Percentiles rank a stretch among this genome's conserved stretches.
Conservation (phyloP, 2,888 invertebrate genomes). For the Mythimna lalbum region DNA sequence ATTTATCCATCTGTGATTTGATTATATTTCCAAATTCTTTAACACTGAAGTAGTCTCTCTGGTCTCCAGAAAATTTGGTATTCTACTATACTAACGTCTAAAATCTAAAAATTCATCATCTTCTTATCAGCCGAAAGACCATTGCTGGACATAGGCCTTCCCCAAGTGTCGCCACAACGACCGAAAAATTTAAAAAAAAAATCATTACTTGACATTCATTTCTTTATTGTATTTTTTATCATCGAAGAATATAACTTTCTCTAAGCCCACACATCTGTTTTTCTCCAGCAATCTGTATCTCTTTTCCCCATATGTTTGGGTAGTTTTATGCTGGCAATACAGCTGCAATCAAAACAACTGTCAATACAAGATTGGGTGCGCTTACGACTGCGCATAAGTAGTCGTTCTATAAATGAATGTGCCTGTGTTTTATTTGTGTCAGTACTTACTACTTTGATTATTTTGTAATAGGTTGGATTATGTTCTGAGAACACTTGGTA, state of each 20-base stretch:
- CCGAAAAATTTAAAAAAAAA: too few relatives aligned
- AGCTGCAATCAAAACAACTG: constrained; percentile 61
- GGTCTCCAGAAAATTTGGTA: background rate
- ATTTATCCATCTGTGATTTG: too few relatives aligned
- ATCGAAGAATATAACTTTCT: too few relatives aligned
- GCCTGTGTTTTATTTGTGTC: constrained; percentile 43
- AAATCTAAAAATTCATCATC: too few relatives aligned
- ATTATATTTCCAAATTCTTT: too few relatives aligned
- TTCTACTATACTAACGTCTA: background rate
- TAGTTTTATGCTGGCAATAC: constrained; percentile 30
- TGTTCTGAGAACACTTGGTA: background rate
- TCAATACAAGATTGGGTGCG: constrained; percentile 61
- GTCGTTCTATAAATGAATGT: constrained; percentile 55
- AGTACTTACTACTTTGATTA: constrained; percentile 35
- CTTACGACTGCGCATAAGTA: constrained; percentile 55
- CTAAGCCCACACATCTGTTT: background rate
- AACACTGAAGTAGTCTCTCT: background rate
- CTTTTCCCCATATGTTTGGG: background rate
- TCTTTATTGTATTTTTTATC: too few relatives aligned
- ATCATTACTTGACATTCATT: too few relatives aligned
- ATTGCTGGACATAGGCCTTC: too few relatives aligned
- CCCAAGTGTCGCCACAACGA: too few relatives aligned
- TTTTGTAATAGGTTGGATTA: constrained; percentile 12
- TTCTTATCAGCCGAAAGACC: too few relatives aligned
- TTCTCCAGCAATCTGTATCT: background rate